Base-by-base conservation (phyloP, 1,140 invertebrate species). In the Listronotus bonariensis region DNA sequence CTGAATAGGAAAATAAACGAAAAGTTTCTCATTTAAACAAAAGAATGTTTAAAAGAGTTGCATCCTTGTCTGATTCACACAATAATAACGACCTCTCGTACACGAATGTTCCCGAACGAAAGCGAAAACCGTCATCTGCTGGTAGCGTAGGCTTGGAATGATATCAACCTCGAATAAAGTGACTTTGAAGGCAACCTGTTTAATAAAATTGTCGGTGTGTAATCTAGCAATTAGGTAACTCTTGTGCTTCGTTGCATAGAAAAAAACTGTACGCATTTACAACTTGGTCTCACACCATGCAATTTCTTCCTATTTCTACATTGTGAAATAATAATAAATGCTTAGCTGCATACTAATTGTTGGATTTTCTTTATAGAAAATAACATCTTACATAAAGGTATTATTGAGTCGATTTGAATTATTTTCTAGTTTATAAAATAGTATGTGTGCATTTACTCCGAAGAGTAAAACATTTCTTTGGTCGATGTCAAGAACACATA, bases 81-180 rank as follows among this genome's bases (percentile, higher is more conserved):
- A 40, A 43, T 18, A 56, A 43, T 43, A 18, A 18, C 34, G 7
- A 51, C 17, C 31, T 51, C 34, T 10, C 52, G 38, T n/a, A 12
- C 40, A 17, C 42, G 56, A 58, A n/a, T 36, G 56, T 31, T 36
- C 36, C 41, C 41, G 41, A 43, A 43, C 41, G 41, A 43, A 56
- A 56, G 15, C 54, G 20, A 26, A 48, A 18, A 12, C 26, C 42
- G 43, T 48, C 56, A 58, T 58, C 31, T n/a, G 11, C 26, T 12
- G 3, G 34, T 36, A 12, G 34, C 40, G 45, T 58, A 43, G 56
- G 56, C 32, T 58, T 58, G 42, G 45, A 58, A 58, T 58, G 56
- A 58, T 46, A 58, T 58, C 56, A 58, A 32, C 56, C 56, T 48
- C 56, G 43, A 58, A 36, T n/a, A 15, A 15, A 53, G 31, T 10